Base-by-base conservation (phyloP, 37 sponge, comb jelly and placozoan species). In the Chondrilla cf. caribensis region DNA sequence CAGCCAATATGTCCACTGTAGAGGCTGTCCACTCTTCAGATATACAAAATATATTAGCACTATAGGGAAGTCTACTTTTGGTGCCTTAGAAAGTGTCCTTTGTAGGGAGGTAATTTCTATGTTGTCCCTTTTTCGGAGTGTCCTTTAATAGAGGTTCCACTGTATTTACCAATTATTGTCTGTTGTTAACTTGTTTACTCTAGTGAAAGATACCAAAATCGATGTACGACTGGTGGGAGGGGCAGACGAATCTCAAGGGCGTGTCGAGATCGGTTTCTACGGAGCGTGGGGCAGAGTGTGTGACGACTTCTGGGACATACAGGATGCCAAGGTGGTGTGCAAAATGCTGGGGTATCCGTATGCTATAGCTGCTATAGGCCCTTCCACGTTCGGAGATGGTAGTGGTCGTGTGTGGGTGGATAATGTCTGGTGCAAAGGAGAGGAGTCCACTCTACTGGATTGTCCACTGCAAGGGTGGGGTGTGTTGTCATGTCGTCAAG, bases 201-300 rank as follows among this genome's bases (percentile, higher is more conserved):
- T n/a, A n/a, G n/a, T n/a, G n/a, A n/a, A n/a, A n/a, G 51, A 47
- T 6, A 47, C 51, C 11, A n/a, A 62, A 15, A 6, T 62, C 18
- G 64, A 62, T 6, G 29, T 62, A 7, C 25, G 64, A 19, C 22
- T 62, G 64, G 29, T 28, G 25, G 64, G 64, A 29, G 64, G 64
- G 25, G 8, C 64, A 6, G 64, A 62, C 15, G 64, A 15, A 19
- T 19, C 18, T 7, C 64, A 62, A 15, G 64, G 64, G 7, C 25
- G 25, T 62, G 64, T 62, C 6, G 64, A 62, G 64, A n/a, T 62
- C 7, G 64, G 64, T n/a, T 62, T 62, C 29, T n/a, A 62, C 15
- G 64, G 64, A 19, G 64, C 64, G 18, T 62, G 64, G 64, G 64
- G 64, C 64, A 62, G 29, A 29, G 64, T 62, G 6, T 62, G 64